Base-by-base conservation (phyloP, 2,888 invertebrate genomes). In the Trissolcus brochymenae region DNA sequence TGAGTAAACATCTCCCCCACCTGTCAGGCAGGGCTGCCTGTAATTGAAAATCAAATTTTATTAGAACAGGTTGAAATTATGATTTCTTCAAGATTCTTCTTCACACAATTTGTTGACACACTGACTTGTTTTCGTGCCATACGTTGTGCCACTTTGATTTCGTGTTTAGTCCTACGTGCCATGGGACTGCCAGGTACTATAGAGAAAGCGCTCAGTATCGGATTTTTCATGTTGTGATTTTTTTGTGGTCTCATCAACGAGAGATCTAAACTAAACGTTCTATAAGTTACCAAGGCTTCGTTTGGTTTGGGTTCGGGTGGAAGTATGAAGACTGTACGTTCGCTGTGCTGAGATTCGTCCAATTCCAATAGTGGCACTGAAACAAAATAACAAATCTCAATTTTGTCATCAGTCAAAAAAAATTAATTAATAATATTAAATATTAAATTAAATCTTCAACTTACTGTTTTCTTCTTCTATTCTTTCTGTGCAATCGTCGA, bases 401-500 rank as follows among this genome's bases (percentile, higher is more conserved):
- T 43, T 4, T 43, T 43, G 13, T 14, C 43, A 43, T 43, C 11
- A 43, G 4, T 4, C n/a, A 43, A 43, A 43, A 43, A n/a, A 2
- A n/a, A 43, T 43, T 3, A n/a, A 13, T 4, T 43, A 43, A 43
- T 41, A 41, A n/a, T 3, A 41, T 25, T 25, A 4, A 25, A 25
- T 6, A 6, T 4, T 4, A 25, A 25, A 25, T 25, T 25, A 25
- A 25, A 4, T 46, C 13, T 56, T 19, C 56, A 54, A 71, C 78
- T 57, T 80, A 87, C 88, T 83, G 78, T 86, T 88, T 81, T 89
- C 89, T 74, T 88, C 88, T 62, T 90, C 90, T 46, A 94, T 91
- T 87, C 95, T 94, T 86, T 98, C 98, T 6, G 96, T 94, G 88
- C 98, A 99, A 86, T 99, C 98, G 89, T 99, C 99, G 87, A 99